Evolutionary conservation across 2,888 invertebrate genomes (phyloP).

Genomic region (Plagiodera versicolora): DNA sequence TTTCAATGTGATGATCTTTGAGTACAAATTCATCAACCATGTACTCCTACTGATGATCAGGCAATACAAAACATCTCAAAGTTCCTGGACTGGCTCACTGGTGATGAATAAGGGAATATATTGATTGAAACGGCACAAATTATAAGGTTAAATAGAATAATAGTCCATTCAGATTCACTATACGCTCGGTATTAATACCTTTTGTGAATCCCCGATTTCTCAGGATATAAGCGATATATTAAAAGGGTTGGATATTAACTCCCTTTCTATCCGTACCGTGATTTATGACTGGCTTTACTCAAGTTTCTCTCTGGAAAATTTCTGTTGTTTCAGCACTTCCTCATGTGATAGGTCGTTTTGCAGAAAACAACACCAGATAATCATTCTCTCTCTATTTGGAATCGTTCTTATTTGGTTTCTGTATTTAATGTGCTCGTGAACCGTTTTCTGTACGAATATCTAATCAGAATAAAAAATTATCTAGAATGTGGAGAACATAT

Average conservation of each 20-base stretch:
- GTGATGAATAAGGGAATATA: not conserved
- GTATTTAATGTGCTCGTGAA: too few species aligned
- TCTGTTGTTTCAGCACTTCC: not conserved
- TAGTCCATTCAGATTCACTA: not conserved
- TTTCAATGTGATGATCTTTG: too few species aligned
- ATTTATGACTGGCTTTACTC: not conserved
- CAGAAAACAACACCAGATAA: too few species aligned
- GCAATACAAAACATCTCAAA: too few species aligned
- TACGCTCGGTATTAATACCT: not conserved
- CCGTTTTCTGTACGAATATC: too few species aligned
- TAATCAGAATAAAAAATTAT: too few species aligned
- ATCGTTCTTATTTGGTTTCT: too few species aligned
- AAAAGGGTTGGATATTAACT: not conserved
- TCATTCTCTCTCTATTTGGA: too few species aligned
- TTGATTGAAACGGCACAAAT: not conserved
- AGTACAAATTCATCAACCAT: too few species aligned
- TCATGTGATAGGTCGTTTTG: not conserved
- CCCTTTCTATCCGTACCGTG: not conserved
- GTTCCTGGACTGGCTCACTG: too few species aligned
- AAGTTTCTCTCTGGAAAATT: not conserved
- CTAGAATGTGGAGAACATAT: too few species aligned
- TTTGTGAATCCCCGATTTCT: not conserved
- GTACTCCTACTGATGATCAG: too few species aligned
- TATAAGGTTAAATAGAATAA: not conserved
- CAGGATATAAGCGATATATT: not conserved